Base-by-base conservation (phyloP, 2,888 invertebrate genomes). In the Lumbricus terrestris region DNA sequence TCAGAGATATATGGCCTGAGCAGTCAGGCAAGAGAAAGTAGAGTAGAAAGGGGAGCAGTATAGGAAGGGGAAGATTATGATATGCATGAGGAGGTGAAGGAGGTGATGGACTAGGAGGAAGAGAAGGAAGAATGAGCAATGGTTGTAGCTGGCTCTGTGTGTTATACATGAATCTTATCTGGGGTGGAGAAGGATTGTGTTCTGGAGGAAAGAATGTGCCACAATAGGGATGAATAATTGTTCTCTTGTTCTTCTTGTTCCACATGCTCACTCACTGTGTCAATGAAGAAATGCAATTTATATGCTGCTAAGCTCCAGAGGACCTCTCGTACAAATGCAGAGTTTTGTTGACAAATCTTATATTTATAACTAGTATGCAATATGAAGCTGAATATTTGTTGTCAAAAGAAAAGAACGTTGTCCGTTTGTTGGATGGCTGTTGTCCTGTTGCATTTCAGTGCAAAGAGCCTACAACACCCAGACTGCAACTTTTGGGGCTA, bases 361-460 rank as follows among this genome's bases (percentile, higher is more conserved):
- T n/a, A n/a, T n/a, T 11, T 8, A 69, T 16, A n/a, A 29, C n/a
- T 69, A n/a, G 29, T 69, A 69, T 29, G 69, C 69, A 29, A 11
- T 69, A 69, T 69, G 69, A 69, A n/a, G n/a, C 69, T 69, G n/a
- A 11, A 11, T 69, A n/a, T 69, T 69, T 69, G 69, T 69, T 69
- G 69, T 69, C 69, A 69, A n/a, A 11, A 69, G 69, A n/a, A 47
- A 47, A 47, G 47, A 54, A 54, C 13, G 54, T 54, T 54, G 69
- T 69, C 69, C n/a, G 69, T 69, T 69, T 69, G 69, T 69, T 69
- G 69, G 69, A 69, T 69, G 69, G 69, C n/a, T 69, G 69, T 69
- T 69, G 69, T 69, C 69, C 29, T 69, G 69, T 69, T 69, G 69
- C 69, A 69, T 69, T 69, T 69, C 69, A 69, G 69, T 69, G 69